Evolutionary conservation across 2,797 vertebrate species (phyloP).

Genomic region (Takifugu ocellatus): DNA sequence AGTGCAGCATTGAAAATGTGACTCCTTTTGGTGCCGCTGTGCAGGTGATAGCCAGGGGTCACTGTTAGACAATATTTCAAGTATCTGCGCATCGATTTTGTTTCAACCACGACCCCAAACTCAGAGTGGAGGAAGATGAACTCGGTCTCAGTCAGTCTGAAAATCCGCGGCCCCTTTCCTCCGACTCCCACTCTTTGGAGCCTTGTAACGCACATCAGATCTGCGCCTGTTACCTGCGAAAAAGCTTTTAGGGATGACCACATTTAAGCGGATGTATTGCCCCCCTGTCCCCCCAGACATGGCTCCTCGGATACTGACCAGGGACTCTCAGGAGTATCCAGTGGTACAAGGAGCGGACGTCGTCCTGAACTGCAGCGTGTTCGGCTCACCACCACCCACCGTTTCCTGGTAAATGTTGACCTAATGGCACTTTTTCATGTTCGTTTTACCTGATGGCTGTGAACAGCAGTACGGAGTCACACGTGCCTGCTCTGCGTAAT

Average conservation of each 20-base stretch:
- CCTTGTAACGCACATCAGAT: no score
- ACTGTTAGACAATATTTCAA: no score
- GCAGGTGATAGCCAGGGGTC: no score
- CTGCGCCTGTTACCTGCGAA: not conserved
- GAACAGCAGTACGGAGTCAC: conserved; percentile 21
- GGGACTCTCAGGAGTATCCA: conserved; percentile 77
- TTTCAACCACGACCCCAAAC: no score
- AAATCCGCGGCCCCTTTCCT: no score
- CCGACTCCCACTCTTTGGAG: not conserved
- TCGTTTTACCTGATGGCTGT: conserved; percentile 2
- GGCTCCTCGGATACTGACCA: conserved; percentile 85
- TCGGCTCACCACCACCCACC: conserved; percentile 82
- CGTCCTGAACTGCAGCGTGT: conserved; percentile 82
- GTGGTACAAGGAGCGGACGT: conserved; percentile 75
- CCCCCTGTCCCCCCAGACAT: conserved; percentile 71
- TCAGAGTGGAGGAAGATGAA: no score
- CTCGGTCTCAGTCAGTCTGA: no score
- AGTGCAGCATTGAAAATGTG: no score
- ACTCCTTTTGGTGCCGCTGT: no score
- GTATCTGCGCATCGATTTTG: no score
- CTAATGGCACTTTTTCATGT: not conserved
- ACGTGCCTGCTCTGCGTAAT: conserved; percentile 46
- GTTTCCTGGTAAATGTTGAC: conserved; percentile 81
- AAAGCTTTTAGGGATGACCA: not conserved
- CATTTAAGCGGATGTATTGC: conserved; percentile 20